Evolutionary conservation across 2,113 vertebrate genomes (phyloP).

Genomic region (Hydrolagus affinis): DNA sequence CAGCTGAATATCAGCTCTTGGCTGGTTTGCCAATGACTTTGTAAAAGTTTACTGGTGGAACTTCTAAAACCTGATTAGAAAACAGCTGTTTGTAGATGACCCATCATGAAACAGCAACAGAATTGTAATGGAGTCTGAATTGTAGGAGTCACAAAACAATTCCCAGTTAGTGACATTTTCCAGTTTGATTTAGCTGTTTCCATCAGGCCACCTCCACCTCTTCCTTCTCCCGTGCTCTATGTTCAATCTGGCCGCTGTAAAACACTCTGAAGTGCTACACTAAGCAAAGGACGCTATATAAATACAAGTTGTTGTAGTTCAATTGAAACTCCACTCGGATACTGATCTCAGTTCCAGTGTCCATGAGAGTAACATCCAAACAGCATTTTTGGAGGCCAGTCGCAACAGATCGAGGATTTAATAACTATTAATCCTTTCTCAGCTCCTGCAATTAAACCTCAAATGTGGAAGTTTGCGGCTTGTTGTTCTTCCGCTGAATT

Average conservation of each 20-base stretch:
- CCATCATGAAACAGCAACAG: neutral
- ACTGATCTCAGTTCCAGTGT: too few relatives aligned
- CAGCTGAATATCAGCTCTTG: neutral
- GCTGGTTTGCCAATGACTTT: neutral
- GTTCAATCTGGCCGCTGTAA: neutral
- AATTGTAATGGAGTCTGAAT: too few relatives aligned
- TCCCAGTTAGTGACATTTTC: neutral
- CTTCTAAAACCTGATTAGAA: neutral
- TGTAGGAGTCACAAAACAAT: too few relatives aligned
- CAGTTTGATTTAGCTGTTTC: neutral
- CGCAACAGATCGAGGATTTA: too few relatives aligned
- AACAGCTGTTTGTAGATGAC: conserved; percentile 6
- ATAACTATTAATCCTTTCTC: too few relatives aligned
- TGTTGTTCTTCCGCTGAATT: too few relatives aligned
- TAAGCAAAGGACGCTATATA: neutral
- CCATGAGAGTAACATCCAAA: too few relatives aligned
- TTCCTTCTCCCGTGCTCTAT: neutral
- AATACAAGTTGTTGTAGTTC: neutral
- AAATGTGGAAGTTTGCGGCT: too few relatives aligned
- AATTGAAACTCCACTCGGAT: too few relatives aligned
- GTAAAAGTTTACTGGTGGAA: neutral
- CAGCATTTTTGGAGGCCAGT: too few relatives aligned
- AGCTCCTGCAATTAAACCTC: too few relatives aligned
- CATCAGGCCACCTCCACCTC: neutral
- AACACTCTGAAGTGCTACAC: neutral